Percentiles rank a stretch among this genome's conserved stretches.
Conservation (phyloP, 2,888 invertebrate genomes). For the Cephus rjabovi region DNA sequence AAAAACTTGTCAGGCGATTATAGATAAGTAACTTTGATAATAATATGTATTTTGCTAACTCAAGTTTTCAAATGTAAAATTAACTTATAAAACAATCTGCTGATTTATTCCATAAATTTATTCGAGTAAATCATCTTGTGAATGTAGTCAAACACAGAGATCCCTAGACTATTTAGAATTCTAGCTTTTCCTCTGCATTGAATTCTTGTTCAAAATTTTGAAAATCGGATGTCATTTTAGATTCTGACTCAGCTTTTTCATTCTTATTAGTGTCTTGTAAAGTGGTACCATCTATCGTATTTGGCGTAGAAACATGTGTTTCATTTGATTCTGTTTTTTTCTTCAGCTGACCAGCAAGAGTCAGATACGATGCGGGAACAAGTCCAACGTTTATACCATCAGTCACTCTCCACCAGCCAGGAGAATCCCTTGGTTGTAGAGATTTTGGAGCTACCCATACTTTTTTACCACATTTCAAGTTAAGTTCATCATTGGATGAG, state of each 20-base stretch:
- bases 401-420: slow-evolving; percentile 61
- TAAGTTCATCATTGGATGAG: slow-evolving; percentile 79
- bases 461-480: slow-evolving; percentile 80
- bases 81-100: too few species aligned
- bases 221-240: background rate
- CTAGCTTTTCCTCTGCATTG: background rate
- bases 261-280: background rate
- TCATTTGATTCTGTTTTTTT: slow-evolving; percentile 36
- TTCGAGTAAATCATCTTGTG: too few species aligned
- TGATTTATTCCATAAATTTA: too few species aligned
- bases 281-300: background rate
- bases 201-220: slow-evolving; percentile 1
- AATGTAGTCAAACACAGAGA: too few species aligned
- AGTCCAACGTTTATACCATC: slow-evolving; percentile 55
- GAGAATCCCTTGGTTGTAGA: slow-evolving; percentile 76
- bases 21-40: too few species aligned
- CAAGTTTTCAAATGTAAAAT: too few species aligned
- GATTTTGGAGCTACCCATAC: slow-evolving; percentile 86
- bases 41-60: too few species aligned
- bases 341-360: slow-evolving; percentile 53
- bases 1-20: too few species aligned
- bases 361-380: slow-evolving; percentile 56
- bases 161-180: too few species aligned
- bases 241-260: background rate
- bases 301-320: background rate